Conservation (phyloP, 2,113 vertebrate genomes). For the Rana temporaria region DNA sequence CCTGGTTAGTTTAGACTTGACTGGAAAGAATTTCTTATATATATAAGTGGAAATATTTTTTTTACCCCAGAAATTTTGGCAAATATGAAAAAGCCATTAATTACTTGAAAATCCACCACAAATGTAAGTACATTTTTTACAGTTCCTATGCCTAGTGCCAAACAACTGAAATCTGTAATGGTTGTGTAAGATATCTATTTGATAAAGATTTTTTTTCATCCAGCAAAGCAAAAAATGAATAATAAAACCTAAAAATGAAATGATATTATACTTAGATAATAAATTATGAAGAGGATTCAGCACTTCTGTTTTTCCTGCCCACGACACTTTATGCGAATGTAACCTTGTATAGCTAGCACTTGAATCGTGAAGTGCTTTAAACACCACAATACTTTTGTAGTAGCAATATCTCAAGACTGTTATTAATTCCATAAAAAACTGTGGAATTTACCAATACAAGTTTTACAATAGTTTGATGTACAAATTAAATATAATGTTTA, state of each 20-base stretch:
- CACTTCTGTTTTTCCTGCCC: neutral
- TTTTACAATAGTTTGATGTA: neutral
- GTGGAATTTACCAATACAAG: slow-evolving; percentile 48
- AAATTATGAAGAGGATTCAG: neutral
- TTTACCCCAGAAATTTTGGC: no score
- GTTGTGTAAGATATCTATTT: neutral
- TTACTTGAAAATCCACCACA: neutral
- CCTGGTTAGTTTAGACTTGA: no score
- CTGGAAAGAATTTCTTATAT: no score
- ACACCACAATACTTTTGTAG: slow-evolving; percentile 13
- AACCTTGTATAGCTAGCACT: neutral
- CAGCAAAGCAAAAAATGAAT: slow-evolving; percentile 19
- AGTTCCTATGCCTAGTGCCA: neutral
- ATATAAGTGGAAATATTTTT: no score
- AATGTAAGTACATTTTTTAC: neutral
- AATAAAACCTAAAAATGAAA: no score
- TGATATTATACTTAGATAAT: no score
- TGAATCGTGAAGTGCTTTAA: slow-evolving; percentile 1
- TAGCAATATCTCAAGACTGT: slow-evolving; percentile 54
- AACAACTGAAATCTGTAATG: neutral
- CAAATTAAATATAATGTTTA: no score
- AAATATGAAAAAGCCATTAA: no score
- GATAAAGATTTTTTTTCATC: neutral
- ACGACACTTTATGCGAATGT: slow-evolving; percentile 40
- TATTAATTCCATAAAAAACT: slow-evolving; percentile 17